These are phyloP conservation scores for Cyphomyrus plagiostoma DNA, from an alignment of 2,113 vertebrate species.

Conservation along the genomic window DNA sequence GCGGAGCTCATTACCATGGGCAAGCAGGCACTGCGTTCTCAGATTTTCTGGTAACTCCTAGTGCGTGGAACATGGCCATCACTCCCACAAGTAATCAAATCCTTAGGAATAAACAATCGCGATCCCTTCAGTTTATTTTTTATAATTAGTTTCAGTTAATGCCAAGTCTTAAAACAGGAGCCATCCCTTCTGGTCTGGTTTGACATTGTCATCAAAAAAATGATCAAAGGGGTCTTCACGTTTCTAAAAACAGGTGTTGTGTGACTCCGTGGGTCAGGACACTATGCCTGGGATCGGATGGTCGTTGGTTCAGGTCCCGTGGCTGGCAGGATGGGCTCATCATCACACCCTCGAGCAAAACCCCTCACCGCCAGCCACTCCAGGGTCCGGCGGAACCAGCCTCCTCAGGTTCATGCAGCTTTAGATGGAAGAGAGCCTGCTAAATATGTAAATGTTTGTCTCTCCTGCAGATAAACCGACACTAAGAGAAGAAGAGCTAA, in stretches of 20 bases:
- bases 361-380: neutral
- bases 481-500: neutral
- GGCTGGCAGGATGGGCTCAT: neutral
- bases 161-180: neutral
- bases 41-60: neutral
- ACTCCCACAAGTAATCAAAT: neutral
- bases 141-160: neutral
- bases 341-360: neutral
- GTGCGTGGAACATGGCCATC: neutral
- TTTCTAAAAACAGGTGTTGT: neutral
- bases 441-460: neutral
- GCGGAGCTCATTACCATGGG: neutral
- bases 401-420: neutral
- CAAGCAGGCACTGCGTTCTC: neutral
- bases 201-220: neutral
- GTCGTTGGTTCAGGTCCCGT: neutral
- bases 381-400: neutral
- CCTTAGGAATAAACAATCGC: neutral
- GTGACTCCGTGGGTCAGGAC: neutral
- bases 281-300: neutral
- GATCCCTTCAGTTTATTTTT: neutral
- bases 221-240: neutral
- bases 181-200: neutral
- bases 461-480: neutral
- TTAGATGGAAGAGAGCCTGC: neutral